These are phyloP conservation scores for Artemia sp. DNA, from an alignment of 2,888 invertebrate species.

Conservation along the genomic window DNA sequence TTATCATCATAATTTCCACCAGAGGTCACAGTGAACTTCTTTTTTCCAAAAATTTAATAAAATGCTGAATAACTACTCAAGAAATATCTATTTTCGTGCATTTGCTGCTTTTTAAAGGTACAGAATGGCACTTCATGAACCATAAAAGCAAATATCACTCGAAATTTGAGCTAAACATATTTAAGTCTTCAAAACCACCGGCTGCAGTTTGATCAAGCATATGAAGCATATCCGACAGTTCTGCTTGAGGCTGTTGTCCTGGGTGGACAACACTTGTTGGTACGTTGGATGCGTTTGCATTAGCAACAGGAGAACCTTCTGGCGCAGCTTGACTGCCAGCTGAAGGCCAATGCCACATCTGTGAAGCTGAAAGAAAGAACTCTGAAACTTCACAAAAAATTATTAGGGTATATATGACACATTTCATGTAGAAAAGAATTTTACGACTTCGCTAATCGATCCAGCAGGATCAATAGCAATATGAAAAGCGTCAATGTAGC, in stretches of 20 bases:
- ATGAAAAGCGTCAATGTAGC: no score
- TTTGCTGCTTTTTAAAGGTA: no score
- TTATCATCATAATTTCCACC: no score
- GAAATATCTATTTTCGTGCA: no score
- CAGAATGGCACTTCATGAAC: no score
- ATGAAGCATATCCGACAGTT: constrained; percentile 79
- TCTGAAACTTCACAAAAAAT: not conserved
- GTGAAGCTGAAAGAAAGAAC: constrained; percentile 32
- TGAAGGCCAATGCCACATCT: constrained; percentile 63
- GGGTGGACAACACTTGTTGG: constrained; percentile 37
- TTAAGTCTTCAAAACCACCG: constrained; percentile 65
- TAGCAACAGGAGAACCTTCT: constrained; percentile 29
- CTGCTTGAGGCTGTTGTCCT: constrained; percentile 37
- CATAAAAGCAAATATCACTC: constrained; percentile 34
- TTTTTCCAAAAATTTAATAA: no score
- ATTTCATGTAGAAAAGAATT: constrained; percentile 11
- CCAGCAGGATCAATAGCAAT: no score
- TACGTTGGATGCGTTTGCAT: constrained; percentile 31
- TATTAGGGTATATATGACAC: constrained; percentile 18
- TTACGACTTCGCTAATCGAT: not conserved
- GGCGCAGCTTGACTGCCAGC: constrained; percentile 31
- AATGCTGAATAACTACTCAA: no score
- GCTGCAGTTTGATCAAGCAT: constrained; percentile 63
- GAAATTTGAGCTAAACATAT: constrained; percentile 72
- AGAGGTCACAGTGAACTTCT: no score